Conservation (phyloP, 1,140 invertebrate genomes). For the Oscheius sp. region DNA sequence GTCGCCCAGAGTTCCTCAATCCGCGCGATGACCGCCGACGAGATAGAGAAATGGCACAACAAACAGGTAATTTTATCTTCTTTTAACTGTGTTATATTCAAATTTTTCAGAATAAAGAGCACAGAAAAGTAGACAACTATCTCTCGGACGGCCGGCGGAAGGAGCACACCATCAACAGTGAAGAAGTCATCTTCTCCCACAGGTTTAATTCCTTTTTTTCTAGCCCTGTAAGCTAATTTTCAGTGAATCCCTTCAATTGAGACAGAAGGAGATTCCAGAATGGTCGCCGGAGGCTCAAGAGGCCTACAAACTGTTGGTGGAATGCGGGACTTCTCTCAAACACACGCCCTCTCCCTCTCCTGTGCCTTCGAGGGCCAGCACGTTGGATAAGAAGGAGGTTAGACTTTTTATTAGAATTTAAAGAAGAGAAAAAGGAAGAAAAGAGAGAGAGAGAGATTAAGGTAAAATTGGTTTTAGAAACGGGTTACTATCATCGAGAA, state of each 20-base stretch:
- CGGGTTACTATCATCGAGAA: slow-evolving; percentile 1
- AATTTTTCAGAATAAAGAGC: slow-evolving; percentile 38
- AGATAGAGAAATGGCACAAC: slow-evolving; percentile 36
- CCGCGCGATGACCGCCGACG: slow-evolving; percentile 38
- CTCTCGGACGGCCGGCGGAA: slow-evolving; percentile 39
- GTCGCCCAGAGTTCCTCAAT: slow-evolving; percentile 4
- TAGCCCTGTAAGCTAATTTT: too few species aligned
- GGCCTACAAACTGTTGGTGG: slow-evolving; percentile 58
- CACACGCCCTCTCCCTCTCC: not conserved
- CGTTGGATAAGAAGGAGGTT: slow-evolving; percentile 7
- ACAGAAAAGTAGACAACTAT: slow-evolving; percentile 44
- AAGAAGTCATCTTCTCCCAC: too few species aligned
- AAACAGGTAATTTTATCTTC: too few species aligned
- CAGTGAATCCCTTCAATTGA: too few species aligned
- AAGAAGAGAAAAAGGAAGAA: not conserved
- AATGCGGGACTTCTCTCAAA: slow-evolving; percentile 50
- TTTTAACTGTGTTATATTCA: too few species aligned
- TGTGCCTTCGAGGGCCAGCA: not conserved
- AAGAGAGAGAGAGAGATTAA: too few species aligned
- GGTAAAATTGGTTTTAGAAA: not conserved
- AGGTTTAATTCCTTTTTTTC: too few species aligned
- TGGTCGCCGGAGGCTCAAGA: slow-evolving; percentile 59
- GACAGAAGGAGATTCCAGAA: slow-evolving; percentile 19
- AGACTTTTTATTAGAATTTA: not conserved
- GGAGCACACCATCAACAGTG: not conserved